Evolutionary conservation across 92 coral and sea anemone species (phyloP).

Genomic region (Porites lobata): DNA sequence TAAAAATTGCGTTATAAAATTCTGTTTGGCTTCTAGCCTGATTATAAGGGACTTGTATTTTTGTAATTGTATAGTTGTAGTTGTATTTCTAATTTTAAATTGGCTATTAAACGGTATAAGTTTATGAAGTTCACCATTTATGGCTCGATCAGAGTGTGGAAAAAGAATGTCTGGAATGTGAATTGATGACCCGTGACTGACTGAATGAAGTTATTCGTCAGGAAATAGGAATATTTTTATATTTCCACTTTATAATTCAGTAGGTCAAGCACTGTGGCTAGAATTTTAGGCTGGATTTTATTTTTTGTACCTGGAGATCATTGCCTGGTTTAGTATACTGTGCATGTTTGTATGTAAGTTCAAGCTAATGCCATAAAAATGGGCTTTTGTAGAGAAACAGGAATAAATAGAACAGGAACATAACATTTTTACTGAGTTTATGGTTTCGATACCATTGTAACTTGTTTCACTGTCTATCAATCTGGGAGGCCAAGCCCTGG

Average conservation of each 20-base stretch:
- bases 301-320: background rate
- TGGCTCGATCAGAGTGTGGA: background rate
- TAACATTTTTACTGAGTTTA: background rate
- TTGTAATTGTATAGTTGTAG: background rate
- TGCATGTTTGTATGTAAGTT: background rate
- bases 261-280: background rate
- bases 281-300: background rate
- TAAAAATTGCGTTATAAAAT: too few species aligned
- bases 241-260: background rate
- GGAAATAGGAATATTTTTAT: background rate
- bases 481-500: too few species aligned
- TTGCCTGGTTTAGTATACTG: background rate
- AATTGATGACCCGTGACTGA: background rate
- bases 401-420: background rate
- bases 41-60: background rate
- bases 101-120: background rate
- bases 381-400: conserved; percentile 8
- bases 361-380: background rate
- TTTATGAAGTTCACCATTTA: conserved; percentile 12
- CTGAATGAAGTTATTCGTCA: background rate
- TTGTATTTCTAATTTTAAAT: background rate
- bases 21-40: background rate
- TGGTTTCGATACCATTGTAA: too few species aligned
- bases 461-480: too few species aligned
- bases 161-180: conserved; percentile 43